Conservation (phyloP, 1,140 invertebrate genomes). For the Carcinoscorpius rotundicauda region DNA sequence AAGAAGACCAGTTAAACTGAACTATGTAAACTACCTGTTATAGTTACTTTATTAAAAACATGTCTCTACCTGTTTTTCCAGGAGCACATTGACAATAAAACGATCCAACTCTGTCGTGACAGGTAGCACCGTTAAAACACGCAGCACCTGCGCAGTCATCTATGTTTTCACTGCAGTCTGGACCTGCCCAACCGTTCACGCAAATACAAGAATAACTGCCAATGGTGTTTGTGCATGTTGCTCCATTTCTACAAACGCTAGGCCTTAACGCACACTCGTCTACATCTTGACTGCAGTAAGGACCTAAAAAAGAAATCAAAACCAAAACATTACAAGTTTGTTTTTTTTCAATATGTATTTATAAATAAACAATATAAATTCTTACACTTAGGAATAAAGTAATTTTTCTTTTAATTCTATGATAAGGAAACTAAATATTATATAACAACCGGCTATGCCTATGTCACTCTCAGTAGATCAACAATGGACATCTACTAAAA, state of each 20-base stretch:
- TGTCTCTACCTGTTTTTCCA: slow-evolving; percentile 70
- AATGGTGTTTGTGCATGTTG: slow-evolving; percentile 80
- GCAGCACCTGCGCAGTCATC: slow-evolving; percentile 84
- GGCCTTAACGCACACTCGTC: slow-evolving; percentile 43
- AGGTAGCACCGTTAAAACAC: slow-evolving; percentile 94
- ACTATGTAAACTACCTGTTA: too few species aligned
- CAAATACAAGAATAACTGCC: slow-evolving; percentile 91
- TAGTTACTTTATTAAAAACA: not conserved
- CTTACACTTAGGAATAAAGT: too few species aligned
- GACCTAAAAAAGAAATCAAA: slow-evolving; percentile 7
- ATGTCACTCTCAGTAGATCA: too few species aligned
- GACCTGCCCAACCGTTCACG: slow-evolving; percentile 89
- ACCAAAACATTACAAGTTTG: too few species aligned
- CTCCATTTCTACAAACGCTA: slow-evolving; percentile 82
- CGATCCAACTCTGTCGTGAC: slow-evolving; percentile 83
- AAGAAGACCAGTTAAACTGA: not conserved
- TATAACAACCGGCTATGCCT: too few species aligned
- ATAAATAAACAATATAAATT: not conserved
- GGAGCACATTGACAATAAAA: slow-evolving; percentile 91
- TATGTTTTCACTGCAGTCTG: slow-evolving; percentile 82
- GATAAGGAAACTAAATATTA: too few species aligned
- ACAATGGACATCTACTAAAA: too few species aligned
- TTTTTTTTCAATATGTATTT: not conserved
- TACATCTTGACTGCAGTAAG: slow-evolving; percentile 44
- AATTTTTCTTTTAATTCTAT: too few species aligned